Evolutionary conservation across 2,113 vertebrate species (phyloP).

Genomic region (Alectura lathami): DNA sequence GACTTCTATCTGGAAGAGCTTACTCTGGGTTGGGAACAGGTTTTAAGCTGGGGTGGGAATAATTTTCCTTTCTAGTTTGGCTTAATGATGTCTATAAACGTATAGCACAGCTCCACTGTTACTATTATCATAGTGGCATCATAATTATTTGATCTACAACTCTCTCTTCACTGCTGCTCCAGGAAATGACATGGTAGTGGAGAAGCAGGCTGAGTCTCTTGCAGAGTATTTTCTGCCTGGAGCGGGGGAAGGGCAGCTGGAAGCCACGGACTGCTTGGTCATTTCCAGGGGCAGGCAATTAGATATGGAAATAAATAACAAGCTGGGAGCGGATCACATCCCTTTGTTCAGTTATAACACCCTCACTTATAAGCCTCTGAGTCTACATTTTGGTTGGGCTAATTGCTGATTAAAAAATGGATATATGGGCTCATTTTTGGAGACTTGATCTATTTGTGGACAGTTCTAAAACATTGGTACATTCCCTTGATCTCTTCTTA

Average conservation of each 20-base stretch:
- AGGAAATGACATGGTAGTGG: background rate
- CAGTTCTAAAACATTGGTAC: background rate
- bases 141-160: background rate
- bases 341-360: background rate
- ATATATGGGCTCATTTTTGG: background rate
- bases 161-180: background rate
- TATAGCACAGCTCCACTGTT: background rate
- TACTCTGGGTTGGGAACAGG: too few relatives aligned
- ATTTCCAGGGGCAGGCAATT: background rate
- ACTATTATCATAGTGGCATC: background rate
- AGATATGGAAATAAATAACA: background rate
- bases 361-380: background rate
- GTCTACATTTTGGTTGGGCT: background rate
- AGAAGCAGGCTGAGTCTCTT: background rate
- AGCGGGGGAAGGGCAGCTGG: background rate
- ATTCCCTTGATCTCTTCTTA: background rate
- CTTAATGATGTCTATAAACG: background rate
- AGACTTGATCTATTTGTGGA: background rate
- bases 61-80: background rate
- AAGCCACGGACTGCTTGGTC: background rate
- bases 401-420: background rate
- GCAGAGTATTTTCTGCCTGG: background rate
- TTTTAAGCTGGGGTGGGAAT: background rate
- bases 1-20: background rate
- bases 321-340: background rate